A percentile compares a stretch with the other conserved stretches of the same genome.
phyloP scores from a whole-genome alignment of 2,113 vertebrate genomes.

The Erinaceus europaeus region DNA sequence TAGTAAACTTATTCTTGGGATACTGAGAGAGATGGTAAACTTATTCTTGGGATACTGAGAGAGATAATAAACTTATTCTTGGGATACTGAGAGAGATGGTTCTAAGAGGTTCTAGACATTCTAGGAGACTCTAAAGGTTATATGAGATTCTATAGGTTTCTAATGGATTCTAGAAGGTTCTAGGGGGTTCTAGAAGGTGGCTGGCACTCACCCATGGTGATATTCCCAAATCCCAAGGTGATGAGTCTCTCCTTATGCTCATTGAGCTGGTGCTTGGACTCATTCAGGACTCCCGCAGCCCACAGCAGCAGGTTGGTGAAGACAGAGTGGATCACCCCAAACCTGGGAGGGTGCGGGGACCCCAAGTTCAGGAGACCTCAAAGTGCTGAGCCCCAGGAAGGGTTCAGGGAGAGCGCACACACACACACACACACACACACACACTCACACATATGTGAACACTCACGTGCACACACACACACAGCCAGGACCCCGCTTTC shows the following conservation, averaged over 20 bases:
- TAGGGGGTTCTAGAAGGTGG: not conserved
- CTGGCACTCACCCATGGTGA: constrained; percentile 86
- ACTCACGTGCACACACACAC: not conserved
- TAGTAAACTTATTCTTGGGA: no score
- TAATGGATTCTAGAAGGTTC: not conserved
- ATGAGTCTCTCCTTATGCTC: constrained; percentile 90
- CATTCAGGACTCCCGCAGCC: constrained; percentile 93
- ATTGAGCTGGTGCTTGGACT: constrained; percentile 94
- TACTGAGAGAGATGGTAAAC: no score
- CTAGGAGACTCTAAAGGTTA: no score
- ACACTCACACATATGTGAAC: not conserved
- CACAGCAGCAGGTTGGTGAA: constrained; percentile 97
- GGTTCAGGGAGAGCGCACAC: accelerated
- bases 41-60: no score
- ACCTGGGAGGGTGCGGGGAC: constrained; percentile 83
- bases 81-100: no score
- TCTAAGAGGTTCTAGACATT: no score
- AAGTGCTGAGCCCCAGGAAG: not conserved
- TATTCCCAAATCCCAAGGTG: constrained; percentile 88
- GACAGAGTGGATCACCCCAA: constrained; percentile 97
- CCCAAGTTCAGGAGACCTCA: not conserved
- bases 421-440: not conserved
- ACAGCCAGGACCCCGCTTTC: not conserved
- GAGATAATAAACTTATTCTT: no score
- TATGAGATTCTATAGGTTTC: not conserved